phyloP scores from a whole-genome alignment of 2,113 vertebrate genomes.

The Gallinago media region DNA sequence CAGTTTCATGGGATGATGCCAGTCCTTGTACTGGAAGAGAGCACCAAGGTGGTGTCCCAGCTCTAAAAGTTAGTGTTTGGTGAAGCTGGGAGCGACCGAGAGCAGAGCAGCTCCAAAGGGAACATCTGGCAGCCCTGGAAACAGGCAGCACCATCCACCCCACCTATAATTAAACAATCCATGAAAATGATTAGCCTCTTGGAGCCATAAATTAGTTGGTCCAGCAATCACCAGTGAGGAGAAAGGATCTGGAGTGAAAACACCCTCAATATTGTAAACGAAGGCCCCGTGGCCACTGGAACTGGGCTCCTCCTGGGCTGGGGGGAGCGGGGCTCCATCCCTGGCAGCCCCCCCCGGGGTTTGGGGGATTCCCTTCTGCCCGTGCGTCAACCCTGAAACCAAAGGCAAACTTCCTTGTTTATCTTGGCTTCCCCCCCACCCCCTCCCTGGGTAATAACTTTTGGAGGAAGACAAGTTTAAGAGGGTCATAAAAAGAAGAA shows the following conservation, averaged over 20 bases:
- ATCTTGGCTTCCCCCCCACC: not conserved
- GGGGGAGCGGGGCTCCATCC: not conserved
- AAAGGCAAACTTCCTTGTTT: not conserved
- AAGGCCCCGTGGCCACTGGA: not conserved
- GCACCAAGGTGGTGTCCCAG: rapidly evolving
- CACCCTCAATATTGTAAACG: rapidly evolving
- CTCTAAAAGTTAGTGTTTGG: not conserved
- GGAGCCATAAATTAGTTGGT: not conserved
- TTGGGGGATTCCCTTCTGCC: not conserved
- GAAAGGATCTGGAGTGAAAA: not conserved
- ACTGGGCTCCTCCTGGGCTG: rapidly evolving
- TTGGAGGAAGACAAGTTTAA: not conserved
- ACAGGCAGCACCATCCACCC: not conserved
- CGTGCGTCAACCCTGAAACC: not conserved
- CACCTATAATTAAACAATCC: not conserved
- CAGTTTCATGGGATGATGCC: not conserved
- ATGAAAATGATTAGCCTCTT: not conserved
- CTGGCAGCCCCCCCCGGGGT: not conserved
- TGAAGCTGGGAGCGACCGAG: rapidly evolving
- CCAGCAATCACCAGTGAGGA: not conserved
- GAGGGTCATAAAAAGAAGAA: slow-evolving; percentile 2
- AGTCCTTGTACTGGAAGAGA: not conserved
- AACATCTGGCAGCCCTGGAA: not conserved
- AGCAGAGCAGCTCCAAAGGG: not conserved
- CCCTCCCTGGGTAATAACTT: not conserved